Percentiles rank a stretch among this genome's conserved stretches.
Conservation (phyloP, 2,888 invertebrate genomes). For the Ctenicera cuprea region DNA sequence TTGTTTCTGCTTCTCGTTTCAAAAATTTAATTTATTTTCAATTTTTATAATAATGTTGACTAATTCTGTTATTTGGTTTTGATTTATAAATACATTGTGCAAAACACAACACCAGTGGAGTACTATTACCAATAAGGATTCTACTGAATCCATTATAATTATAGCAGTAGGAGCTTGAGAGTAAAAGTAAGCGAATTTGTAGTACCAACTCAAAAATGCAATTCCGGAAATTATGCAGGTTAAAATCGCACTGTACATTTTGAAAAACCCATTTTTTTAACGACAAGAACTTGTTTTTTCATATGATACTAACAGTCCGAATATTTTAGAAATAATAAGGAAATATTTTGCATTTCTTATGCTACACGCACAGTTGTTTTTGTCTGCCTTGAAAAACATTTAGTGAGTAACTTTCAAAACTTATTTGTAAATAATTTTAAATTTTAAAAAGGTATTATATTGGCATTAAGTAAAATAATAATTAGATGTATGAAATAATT, state of each 20-base stretch:
- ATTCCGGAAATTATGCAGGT: neutral
- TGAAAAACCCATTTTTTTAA: neutral
- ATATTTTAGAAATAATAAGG: slow-evolving; percentile 1
- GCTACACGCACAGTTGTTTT: neutral
- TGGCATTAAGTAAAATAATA: no score
- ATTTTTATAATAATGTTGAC: neutral
- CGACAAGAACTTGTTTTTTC: neutral
- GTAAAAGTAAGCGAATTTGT: neutral
- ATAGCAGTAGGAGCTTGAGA: neutral
- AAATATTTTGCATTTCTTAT: neutral
- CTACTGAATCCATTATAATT: neutral
- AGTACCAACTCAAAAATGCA: slow-evolving; percentile 9
- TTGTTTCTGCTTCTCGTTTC: neutral
- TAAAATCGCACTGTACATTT: neutral
- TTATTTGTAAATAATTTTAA: no score
- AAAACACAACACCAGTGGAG: neutral
- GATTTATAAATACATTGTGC: neutral
- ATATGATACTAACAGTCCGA: neutral
- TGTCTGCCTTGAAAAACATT: neutral
- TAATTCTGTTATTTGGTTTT: neutral
- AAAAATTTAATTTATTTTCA: neutral
- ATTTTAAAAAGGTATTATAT: no score
- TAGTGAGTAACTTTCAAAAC: no score
- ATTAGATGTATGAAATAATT: no score
- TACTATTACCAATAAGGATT: neutral